These are phyloP conservation scores for Argopecten irradians DNA, from an alignment of 1,140 invertebrate species.

Conservation along the genomic window DNA sequence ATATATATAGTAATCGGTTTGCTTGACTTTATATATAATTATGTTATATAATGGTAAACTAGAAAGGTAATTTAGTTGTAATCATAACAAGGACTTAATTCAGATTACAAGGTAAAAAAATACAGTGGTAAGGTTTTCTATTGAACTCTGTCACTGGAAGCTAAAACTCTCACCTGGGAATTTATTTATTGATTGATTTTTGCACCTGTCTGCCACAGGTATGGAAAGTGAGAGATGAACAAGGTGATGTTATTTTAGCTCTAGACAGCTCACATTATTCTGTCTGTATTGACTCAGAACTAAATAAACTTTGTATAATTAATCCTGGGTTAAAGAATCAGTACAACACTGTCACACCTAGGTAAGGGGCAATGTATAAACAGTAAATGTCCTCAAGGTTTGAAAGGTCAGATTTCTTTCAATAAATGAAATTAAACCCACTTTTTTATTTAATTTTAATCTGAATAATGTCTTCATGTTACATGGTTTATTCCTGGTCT, in stretches of 20 bases:
- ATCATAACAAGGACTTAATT: too few relatives aligned
- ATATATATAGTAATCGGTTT: too few relatives aligned
- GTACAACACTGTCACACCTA: not conserved
- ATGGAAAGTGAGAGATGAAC: not conserved
- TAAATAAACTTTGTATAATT: conserved; percentile 2
- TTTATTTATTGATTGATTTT: not conserved
- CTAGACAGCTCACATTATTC: not conserved
- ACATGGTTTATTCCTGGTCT: not conserved
- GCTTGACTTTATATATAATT: too few relatives aligned
- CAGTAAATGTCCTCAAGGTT: not conserved
- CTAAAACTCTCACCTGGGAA: not conserved
- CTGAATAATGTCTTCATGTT: too few relatives aligned
- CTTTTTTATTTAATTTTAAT: too few relatives aligned
- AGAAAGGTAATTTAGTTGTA: too few relatives aligned
- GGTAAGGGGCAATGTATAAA: not conserved
- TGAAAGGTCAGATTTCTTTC: not conserved
- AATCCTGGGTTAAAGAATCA: not conserved
- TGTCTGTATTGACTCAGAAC: conserved; percentile 15
- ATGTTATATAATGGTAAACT: too few relatives aligned
- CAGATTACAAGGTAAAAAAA: too few relatives aligned
- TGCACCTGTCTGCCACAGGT: not conserved
- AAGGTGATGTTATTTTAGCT: not conserved
- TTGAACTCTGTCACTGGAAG: not conserved
- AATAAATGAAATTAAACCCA: not conserved
- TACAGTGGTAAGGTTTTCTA: too few relatives aligned